Evolutionary conservation across 2,888 invertebrate species (phyloP).

Genomic region (Mimumesa dahlbomi): DNA sequence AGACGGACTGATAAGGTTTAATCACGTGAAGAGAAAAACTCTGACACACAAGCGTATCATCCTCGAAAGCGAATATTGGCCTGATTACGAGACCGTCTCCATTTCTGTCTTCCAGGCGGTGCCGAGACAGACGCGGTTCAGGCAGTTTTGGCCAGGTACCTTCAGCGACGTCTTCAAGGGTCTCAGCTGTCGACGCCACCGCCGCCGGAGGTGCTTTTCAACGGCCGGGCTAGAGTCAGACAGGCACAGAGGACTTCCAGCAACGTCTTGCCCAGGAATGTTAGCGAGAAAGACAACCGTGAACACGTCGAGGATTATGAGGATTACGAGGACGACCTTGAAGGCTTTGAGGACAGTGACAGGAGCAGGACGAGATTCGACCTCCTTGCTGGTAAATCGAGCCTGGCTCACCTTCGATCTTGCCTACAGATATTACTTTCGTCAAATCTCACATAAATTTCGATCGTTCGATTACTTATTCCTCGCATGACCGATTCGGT

Average conservation of each 20-base stretch:
- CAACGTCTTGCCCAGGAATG: constrained; percentile 46
- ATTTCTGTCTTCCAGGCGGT: constrained; percentile 71
- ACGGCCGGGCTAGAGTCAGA: constrained; percentile 61
- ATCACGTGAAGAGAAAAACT: background rate
- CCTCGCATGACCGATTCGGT: no score
- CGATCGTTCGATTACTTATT: no score
- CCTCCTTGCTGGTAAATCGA: constrained; percentile 66
- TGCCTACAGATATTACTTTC: no score
- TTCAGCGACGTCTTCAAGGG: constrained; percentile 72
- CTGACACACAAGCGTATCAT: constrained; percentile 1
- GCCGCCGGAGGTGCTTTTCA: constrained; percentile 72
- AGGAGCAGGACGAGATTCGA: constrained; percentile 73
- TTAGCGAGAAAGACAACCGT: constrained; percentile 58
- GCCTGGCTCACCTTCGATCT: constrained; percentile 29
- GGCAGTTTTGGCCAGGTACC: constrained; percentile 71
- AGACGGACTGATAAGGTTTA: background rate
- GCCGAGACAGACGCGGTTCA: constrained; percentile 73
- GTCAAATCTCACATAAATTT: no score
- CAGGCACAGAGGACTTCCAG: constrained; percentile 54
- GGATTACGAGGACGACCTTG: constrained; percentile 74
- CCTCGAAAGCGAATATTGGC: constrained; percentile 48
- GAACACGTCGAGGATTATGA: constrained; percentile 69
- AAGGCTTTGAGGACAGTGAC: constrained; percentile 73
- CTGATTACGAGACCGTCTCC: constrained; percentile 65
- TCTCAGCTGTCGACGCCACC: constrained; percentile 72